Evolutionary conservation across 2,888 invertebrate genomes (phyloP).

Genomic region (Cantharis rustica): DNA sequence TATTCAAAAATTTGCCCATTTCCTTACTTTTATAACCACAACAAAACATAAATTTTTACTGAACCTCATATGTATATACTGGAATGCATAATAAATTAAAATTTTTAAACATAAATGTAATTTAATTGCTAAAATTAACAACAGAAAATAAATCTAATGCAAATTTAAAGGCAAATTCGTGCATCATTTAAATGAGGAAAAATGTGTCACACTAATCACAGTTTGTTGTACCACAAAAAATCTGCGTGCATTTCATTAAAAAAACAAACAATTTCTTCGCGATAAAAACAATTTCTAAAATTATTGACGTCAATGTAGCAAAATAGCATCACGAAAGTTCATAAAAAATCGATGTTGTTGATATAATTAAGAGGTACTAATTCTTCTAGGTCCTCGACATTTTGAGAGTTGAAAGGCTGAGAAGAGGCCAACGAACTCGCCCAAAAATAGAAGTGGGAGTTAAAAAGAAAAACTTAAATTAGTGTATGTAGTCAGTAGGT

Average conservation of each 20-base stretch:
- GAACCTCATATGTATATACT: neutral
- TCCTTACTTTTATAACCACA: neutral
- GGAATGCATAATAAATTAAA: neutral
- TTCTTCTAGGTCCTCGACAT: slow-evolving; percentile 8
- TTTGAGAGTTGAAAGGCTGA: slow-evolving; percentile 29
- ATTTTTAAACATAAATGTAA: neutral
- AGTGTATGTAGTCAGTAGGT: slow-evolving; percentile 38
- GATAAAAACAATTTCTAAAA: neutral
- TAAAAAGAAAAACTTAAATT: slow-evolving; percentile 38
- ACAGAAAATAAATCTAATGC: neutral
- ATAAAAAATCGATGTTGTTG: neutral
- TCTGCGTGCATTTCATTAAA: neutral
- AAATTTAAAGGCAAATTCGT: neutral
- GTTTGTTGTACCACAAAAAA: neutral
- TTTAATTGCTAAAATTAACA: neutral
- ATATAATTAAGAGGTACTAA: neutral
- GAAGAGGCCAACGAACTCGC: slow-evolving; percentile 30
- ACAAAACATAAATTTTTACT: neutral
- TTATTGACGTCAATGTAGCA: neutral
- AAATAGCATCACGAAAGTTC: neutral
- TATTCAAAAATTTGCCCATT: neutral
- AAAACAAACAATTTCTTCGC: neutral
- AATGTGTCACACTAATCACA: neutral
- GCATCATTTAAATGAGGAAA: neutral
- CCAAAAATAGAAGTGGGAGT: slow-evolving; percentile 36